Conservation (phyloP, 2,888 invertebrate genomes). For the Microctonus hyperodae region DNA sequence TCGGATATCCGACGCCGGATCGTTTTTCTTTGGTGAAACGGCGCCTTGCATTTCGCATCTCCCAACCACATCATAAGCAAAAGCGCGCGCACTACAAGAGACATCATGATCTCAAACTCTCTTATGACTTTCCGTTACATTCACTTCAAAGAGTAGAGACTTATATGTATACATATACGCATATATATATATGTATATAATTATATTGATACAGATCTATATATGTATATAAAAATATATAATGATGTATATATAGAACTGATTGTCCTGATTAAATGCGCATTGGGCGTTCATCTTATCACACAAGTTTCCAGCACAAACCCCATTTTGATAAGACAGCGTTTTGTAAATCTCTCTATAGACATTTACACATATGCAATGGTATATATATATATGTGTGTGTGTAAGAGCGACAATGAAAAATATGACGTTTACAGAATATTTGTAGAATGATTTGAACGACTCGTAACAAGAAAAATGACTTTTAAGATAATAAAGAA, state of each 20-base stretch:
- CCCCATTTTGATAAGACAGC: conserved; percentile 18
- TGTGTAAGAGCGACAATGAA: not conserved
- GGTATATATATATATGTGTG: not conserved
- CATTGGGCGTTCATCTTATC: conserved; percentile 23
- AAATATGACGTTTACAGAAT: not conserved
- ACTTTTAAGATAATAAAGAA: not conserved
- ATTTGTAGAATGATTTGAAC: conserved; percentile 4
- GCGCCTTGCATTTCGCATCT: conserved; percentile 32
- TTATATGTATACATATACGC: not conserved
- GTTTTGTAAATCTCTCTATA: not conserved
- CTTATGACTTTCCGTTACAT: conserved; percentile 18
- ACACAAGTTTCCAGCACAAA: conserved; percentile 11
- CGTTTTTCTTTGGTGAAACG: conserved; percentile 41
- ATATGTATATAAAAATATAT: not conserved
- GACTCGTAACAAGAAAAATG: not conserved
- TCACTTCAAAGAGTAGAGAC: conserved; percentile 10
- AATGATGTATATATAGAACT: conserved; percentile 8
- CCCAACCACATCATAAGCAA: conserved; percentile 22
- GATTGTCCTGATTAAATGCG: conserved; percentile 15
- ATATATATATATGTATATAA: conserved; percentile 1
- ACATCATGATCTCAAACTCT: conserved; percentile 11
- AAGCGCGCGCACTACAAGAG: not conserved
- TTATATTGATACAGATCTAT: too few relatives aligned
- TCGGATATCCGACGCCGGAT: conserved; percentile 48
- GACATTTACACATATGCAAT: not conserved